A percentile compares a stretch with the other conserved stretches of the same genome.
Evolutionary conservation across 2,113 vertebrate genomes (phyloP).

Genomic region (Callipepla californica): DNA sequence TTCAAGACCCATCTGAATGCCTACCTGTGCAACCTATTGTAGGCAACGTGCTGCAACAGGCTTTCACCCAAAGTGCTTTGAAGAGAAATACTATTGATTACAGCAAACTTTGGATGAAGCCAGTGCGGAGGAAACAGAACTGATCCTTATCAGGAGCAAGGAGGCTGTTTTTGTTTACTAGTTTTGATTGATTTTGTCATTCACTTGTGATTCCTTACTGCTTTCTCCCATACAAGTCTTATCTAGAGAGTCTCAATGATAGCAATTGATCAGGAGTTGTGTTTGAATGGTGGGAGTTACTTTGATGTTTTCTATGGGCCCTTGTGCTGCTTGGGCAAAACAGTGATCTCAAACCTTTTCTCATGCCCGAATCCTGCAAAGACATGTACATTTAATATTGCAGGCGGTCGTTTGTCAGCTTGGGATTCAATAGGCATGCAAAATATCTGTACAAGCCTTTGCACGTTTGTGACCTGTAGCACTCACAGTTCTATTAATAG

Average conservation of each 20-base stretch:
- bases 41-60: not conserved
- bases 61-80: not conserved
- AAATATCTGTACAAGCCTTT: not conserved
- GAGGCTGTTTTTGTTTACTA: not conserved
- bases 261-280: not conserved
- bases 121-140: not conserved
- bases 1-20: too few relatives aligned
- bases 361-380: not conserved
- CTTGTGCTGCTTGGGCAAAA: not conserved
- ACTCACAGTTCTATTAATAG: slow-evolving; percentile 6
- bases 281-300: not conserved
- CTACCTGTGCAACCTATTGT: too few relatives aligned
- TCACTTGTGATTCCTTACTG: slow-evolving; percentile 15
- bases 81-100: not conserved
- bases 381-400: not conserved
- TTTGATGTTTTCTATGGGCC: not conserved
- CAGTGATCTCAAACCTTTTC: not conserved
- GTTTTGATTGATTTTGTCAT: slow-evolving; percentile 42
- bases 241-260: not conserved
- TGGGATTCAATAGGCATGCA: not conserved
- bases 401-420: not conserved
- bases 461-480: not conserved
- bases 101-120: not conserved
- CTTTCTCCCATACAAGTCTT: not conserved
- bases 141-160: slow-evolving; percentile 1